Evolutionary conservation across 2,113 vertebrate species (phyloP).

Genomic region (Myotis davidii): DNA sequence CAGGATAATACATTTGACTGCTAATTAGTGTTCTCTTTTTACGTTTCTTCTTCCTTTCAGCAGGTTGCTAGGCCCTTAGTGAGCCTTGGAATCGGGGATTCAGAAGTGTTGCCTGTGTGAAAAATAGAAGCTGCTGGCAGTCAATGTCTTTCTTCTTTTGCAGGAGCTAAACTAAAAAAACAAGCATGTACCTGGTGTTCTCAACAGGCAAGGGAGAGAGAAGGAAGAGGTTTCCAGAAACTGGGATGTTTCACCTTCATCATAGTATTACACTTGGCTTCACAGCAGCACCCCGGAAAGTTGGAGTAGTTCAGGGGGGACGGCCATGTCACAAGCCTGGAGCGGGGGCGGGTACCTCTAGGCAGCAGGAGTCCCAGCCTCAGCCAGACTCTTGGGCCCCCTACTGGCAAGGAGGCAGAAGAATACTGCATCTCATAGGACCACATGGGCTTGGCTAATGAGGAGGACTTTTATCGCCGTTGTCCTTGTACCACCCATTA

Average conservation of each 20-base stretch:
- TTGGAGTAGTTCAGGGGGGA: neutral
- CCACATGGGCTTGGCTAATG: neutral
- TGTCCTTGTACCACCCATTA: neutral
- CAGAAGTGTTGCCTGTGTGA: neutral
- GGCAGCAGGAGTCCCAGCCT: neutral
- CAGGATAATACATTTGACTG: conserved; percentile 15
- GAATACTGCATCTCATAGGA: neutral
- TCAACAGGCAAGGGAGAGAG: neutral
- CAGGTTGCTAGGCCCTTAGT: neutral
- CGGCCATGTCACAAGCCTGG: neutral
- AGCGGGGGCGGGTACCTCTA: neutral
- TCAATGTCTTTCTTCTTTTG: conserved; percentile 36
- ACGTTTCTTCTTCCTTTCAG: conserved; percentile 22
- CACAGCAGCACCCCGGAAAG: neutral
- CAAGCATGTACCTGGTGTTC: neutral
- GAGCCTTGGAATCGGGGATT: neutral
- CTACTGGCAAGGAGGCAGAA: neutral
- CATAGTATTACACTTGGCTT: neutral
- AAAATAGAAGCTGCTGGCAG: conserved; percentile 30
- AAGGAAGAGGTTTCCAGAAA: neutral
- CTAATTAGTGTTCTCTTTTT: neutral
- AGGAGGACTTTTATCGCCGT: neutral
- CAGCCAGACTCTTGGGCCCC: neutral
- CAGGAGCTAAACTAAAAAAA: neutral
- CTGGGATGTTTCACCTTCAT: neutral